A percentile compares a stretch with the other conserved stretches of the same genome.
These are phyloP conservation scores for Villa cingulata DNA, from an alignment of 2,888 invertebrate species.

Conservation along the genomic window DNA sequence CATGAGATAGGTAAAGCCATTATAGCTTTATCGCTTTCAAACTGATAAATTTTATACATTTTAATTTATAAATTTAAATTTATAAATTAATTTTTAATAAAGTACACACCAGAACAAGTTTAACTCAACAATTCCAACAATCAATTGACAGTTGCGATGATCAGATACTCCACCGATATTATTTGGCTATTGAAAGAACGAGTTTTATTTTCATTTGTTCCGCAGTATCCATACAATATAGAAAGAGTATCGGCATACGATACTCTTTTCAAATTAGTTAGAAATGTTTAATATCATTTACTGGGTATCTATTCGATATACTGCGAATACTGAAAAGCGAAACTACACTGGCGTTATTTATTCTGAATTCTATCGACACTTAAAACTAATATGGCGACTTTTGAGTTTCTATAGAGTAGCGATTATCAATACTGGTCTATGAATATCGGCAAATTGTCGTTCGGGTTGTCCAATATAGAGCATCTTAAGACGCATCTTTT, in stretches of 20 bases:
- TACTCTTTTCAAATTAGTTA: not conserved
- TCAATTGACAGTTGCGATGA: not conserved
- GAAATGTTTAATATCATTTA: not conserved
- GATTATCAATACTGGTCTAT: not conserved
- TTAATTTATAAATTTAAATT: not conserved
- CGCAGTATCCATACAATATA: not conserved
- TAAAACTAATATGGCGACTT: not conserved
- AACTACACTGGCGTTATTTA: not conserved
- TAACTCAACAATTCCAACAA: too few relatives aligned
- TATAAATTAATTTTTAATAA: not conserved
- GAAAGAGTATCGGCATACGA: not conserved
- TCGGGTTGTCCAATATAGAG: too few relatives aligned
- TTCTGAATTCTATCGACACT: not conserved
- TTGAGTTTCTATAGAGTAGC: not conserved
- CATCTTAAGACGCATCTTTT: too few relatives aligned
- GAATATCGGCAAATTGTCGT: not conserved
- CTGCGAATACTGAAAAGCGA: not conserved
- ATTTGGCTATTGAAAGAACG: not conserved
- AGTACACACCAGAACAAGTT: not conserved
- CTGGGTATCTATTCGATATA: not conserved
- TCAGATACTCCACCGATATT: not conserved
- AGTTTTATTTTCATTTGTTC: not conserved
- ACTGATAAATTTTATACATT: not conserved
- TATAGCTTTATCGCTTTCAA: not conserved
- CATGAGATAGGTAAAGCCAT: not conserved